phyloP scores from a whole-genome alignment of 2,113 vertebrate genomes.

The Aegithalos caudatus region DNA sequence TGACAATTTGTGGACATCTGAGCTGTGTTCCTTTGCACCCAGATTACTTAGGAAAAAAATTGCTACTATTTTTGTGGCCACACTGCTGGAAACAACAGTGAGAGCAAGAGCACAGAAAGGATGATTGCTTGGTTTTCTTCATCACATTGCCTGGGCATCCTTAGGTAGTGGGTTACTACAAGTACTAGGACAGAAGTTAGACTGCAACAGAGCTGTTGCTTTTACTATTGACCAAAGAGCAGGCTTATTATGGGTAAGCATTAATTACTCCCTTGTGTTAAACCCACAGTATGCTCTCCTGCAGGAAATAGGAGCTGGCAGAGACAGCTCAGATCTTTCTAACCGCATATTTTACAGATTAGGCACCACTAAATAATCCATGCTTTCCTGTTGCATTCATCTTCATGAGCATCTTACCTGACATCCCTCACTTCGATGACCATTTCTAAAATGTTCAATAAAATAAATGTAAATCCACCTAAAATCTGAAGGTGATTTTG shows the following conservation, averaged over 20 bases:
- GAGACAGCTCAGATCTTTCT: neutral
- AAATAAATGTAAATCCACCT: neutral
- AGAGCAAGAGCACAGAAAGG: neutral
- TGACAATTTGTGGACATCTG: neutral
- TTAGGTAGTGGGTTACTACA: neutral
- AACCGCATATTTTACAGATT: neutral
- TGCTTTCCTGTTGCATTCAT: neutral
- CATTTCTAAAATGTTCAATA: neutral
- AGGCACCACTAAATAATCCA: neutral
- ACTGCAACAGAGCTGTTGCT: neutral
- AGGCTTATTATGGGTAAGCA: neutral
- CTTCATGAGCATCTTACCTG: rapidly evolving
- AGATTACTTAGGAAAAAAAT: neutral
- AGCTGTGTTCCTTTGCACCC: neutral
- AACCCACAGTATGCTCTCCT: neutral
- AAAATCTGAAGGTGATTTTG: neutral
- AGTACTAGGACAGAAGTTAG: neutral
- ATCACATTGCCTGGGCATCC: rapidly evolving
- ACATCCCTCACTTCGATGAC: neutral
- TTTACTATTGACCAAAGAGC: neutral
- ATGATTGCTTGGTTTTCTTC: neutral
- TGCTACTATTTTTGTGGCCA: neutral
- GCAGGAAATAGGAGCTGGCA: neutral
- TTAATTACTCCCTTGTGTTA: neutral
- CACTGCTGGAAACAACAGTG: rapidly evolving